These are phyloP conservation scores for Sarcophaga subvicina DNA, from an alignment of 2,888 invertebrate species.

Conservation along the genomic window DNA sequence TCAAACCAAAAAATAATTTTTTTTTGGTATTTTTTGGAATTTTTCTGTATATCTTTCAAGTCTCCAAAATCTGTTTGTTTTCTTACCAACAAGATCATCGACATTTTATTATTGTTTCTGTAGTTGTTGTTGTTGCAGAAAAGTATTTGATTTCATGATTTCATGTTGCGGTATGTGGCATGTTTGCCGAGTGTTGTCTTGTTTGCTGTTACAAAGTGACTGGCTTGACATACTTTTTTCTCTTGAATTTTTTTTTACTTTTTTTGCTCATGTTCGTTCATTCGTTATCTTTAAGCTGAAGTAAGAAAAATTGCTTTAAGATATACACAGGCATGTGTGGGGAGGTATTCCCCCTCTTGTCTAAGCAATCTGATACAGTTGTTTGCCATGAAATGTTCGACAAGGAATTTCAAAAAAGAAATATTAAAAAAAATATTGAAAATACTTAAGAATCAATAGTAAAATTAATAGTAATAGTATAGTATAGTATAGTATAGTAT, in stretches of 20 bases:
- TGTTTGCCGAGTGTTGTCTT: slow-evolving; percentile 21
- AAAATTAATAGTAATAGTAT: too few relatives aligned
- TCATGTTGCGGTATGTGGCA: neutral
- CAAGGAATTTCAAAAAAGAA: slow-evolving; percentile 40
- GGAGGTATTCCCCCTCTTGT: neutral
- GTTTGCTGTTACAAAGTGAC: slow-evolving; percentile 61
- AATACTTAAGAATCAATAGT: too few relatives aligned
- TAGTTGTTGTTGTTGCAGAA: neutral
- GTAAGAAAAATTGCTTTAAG: neutral
- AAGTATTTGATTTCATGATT: slow-evolving; percentile 59
- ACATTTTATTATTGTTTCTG: neutral
- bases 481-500: too few relatives aligned
- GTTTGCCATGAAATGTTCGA: slow-evolving; percentile 53
- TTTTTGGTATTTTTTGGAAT: neutral
- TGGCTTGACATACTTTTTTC: slow-evolving; percentile 68
- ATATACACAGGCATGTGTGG: too few relatives aligned
- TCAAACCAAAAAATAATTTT: slow-evolving; percentile 32
- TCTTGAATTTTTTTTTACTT: slow-evolving; percentile 52
- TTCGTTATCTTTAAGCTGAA: neutral
- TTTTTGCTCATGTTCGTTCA: slow-evolving; percentile 1
- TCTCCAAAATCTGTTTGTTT: neutral
- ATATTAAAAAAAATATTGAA: neutral
- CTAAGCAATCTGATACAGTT: slow-evolving; percentile 50
- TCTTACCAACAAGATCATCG: slow-evolving; percentile 46
- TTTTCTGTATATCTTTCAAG: neutral